Evolutionary conservation across 2,113 vertebrate species (phyloP), one percentile per base, ranked within the genome.

Genomic region (Hippocampus abdominalis): DNA sequence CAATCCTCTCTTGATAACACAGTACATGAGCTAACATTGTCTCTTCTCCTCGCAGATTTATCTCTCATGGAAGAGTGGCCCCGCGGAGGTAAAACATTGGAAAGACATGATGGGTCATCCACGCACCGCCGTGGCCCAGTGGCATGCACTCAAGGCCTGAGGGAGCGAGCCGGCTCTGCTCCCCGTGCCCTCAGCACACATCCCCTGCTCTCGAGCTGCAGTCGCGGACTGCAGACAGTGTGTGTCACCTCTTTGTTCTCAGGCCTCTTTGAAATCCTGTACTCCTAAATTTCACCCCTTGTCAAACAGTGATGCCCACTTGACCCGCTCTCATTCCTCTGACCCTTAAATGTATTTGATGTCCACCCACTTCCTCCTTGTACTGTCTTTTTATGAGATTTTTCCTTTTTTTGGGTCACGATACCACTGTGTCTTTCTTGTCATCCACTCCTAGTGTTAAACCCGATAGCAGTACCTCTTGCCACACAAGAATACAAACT

Each of bases 51-150:
- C 11, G 0, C 88, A 99, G 97, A 98, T 99, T 85, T 99, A 99
- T 90, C 94, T 99, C 81, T 99, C 97, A 21, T 99, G 97, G 97
- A 99, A 99, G 92, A 99, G 97, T 15, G 97, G 97, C 64, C 96
- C 96, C 0, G 96, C 95, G 4, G 97, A 98, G 85, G 97, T 98
- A 71, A 97, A 98, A 82, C 97, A 99, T 91, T 99, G 97, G 97
- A 99, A 99, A 89, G 97, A 99, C 91, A 99, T 99, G 97, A 98
- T 99, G 69, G 94, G 96, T 70, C 95, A 94, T 27, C 97, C 97
- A 49, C 96, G 97, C 77, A 94, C 95, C 73, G 91, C 95, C 0
- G 97, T 99, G 91, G 95, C 97, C 77, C 97, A 99, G 87, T 98
- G 97, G 97, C 97, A 99, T 74, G 94, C 98, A 90, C 94, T 99